phyloP scores from a whole-genome alignment of 30 jellyfish, hydroid and myxozoan species.

The Chrysaora quinquecirrha region DNA sequence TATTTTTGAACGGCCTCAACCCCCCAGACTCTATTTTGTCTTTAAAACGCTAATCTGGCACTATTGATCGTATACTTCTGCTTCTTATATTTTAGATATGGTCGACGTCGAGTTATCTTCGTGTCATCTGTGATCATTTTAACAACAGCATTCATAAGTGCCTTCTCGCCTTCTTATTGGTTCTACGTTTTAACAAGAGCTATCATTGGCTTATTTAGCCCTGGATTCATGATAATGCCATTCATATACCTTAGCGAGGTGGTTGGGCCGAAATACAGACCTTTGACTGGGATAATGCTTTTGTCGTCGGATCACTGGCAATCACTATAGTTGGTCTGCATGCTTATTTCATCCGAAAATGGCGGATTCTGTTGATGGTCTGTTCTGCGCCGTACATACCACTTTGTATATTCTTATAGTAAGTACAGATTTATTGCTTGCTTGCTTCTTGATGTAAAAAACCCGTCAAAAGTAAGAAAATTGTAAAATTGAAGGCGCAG shows the following conservation, averaged over 20 bases:
- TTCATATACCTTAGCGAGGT: constrained; percentile 41
- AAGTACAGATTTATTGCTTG: too few species aligned
- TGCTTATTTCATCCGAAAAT: constrained; percentile 58
- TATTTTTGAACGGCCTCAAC: too few species aligned
- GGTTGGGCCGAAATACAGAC: constrained; percentile 71
- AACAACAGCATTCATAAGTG: constrained; percentile 58
- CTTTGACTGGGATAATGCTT: constrained; percentile 58
- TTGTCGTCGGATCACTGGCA: constrained; percentile 55
- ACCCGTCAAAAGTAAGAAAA: too few species aligned
- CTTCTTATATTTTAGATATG: constrained; percentile 78
- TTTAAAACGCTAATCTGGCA: too few species aligned
- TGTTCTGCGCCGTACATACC: constrained; percentile 21
- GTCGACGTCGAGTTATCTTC: constrained; percentile 53
- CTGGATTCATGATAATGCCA: constrained; percentile 46
- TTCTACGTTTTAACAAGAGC: constrained; percentile 50
- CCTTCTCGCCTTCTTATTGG: constrained; percentile 74
- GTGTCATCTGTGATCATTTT: constrained; percentile 32
- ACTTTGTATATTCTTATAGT: constrained; percentile 30
- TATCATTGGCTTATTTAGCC: constrained; percentile 63
- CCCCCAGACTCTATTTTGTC: too few species aligned
- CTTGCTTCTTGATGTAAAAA: too few species aligned
- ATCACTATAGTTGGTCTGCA: constrained; percentile 55
- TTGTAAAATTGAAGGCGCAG: too few species aligned
- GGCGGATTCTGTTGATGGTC: constrained; percentile 51
- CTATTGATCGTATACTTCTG: too few species aligned